Conservation (phyloP, 2,888 invertebrate genomes). For the Scaptomyza polygonia region DNA sequence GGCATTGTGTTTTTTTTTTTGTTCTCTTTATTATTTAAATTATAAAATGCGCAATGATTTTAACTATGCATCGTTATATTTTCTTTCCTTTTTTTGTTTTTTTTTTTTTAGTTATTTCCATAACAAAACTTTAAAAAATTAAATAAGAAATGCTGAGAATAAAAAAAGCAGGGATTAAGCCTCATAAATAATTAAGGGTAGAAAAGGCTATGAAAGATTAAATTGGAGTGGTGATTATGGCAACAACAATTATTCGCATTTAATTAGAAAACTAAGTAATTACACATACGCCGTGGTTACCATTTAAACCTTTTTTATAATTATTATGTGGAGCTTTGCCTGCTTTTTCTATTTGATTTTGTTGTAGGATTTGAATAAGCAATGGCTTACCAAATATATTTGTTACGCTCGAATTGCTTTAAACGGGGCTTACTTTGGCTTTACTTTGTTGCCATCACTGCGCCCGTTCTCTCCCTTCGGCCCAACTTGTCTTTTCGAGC, state of each 20-base stretch:
- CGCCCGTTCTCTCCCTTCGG: too few species aligned
- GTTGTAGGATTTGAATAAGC: slow-evolving; percentile 47
- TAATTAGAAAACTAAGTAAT: slow-evolving; percentile 57
- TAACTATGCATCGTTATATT: slow-evolving; percentile 69
- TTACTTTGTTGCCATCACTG: slow-evolving; percentile 11
- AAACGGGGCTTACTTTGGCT: slow-evolving; percentile 5
- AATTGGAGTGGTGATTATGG: slow-evolving; percentile 39
- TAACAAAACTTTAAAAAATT: slow-evolving; percentile 13
- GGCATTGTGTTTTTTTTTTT: slow-evolving; percentile 39
- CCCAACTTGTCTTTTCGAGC: neutral
- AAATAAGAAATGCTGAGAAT: slow-evolving; percentile 2
- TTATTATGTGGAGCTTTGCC: too few species aligned
- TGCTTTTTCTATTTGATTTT: too few species aligned
- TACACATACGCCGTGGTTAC: slow-evolving; percentile 39
- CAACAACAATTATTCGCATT: slow-evolving; percentile 49
- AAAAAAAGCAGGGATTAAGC: neutral
- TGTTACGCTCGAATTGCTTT: slow-evolving; percentile 21
- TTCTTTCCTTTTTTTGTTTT: slow-evolving; percentile 24
- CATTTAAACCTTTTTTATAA: slow-evolving; percentile 11
- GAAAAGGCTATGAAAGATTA: slow-evolving; percentile 22
- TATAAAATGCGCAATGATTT: slow-evolving; percentile 62
- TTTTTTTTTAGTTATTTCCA: neutral
- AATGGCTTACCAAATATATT: slow-evolving; percentile 55
- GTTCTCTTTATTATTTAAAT: slow-evolving; percentile 67
- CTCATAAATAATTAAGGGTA: neutral